These are phyloP conservation scores for Calliopum simillimum DNA, from an alignment of 2,888 invertebrate genomes.

Conservation along the genomic window DNA sequence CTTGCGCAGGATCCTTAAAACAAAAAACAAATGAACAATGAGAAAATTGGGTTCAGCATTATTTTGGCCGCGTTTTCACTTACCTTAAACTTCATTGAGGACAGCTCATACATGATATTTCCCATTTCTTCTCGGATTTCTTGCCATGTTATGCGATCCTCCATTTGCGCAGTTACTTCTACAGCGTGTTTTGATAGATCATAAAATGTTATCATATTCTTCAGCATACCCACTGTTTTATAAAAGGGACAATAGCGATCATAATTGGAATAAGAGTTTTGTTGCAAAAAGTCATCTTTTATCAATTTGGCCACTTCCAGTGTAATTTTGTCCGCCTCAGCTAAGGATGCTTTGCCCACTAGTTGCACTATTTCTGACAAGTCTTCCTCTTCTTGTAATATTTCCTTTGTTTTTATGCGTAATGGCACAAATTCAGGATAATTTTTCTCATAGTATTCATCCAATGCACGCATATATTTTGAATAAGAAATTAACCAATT, in stretches of 20 bases:
- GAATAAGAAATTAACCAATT: constrained; percentile 99
- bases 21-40: constrained; percentile 6
- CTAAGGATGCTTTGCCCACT: constrained; percentile 98
- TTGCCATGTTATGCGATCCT: constrained; percentile 97
- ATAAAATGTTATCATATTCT: constrained; percentile 97
- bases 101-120: constrained; percentile 93
- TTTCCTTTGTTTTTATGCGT: constrained; percentile 93
- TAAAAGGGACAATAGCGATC: constrained; percentile 99
- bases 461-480: constrained; percentile 97
- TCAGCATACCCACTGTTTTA: constrained; percentile 98
- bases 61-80: constrained; percentile 38
- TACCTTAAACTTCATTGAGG: constrained; percentile 99
- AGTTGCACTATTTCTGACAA: constrained; percentile 99
- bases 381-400: constrained; percentile 98
- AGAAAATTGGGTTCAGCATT: not conserved
- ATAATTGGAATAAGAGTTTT: constrained; percentile 95
- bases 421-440: constrained; percentile 96
- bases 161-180: constrained; percentile 91
- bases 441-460: constrained; percentile 99
- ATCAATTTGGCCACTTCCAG: constrained; percentile 97
- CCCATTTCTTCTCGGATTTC: constrained; percentile 96
- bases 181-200: constrained; percentile 97
- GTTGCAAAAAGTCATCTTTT: constrained; percentile 99
- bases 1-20: constrained; percentile 94
- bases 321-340: constrained; percentile 98